Percentiles rank a stretch among this genome's conserved stretches.
phyloP scores from a whole-genome alignment of 2,797 vertebrate species.

The Amphiprion clarkii region DNA sequence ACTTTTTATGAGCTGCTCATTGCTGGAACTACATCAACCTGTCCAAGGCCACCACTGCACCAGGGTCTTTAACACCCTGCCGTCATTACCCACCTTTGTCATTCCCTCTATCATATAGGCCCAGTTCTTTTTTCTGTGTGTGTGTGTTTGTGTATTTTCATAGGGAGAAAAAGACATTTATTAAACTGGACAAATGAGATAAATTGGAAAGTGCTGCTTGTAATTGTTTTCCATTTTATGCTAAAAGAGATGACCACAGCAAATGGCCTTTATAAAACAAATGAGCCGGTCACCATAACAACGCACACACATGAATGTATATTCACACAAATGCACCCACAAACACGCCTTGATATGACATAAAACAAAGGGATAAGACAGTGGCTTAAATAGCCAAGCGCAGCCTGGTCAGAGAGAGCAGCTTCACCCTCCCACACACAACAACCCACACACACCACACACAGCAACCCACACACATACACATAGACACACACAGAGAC shows the following conservation, averaged over 20 bases:
- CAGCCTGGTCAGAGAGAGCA: slow-evolving; percentile 36
- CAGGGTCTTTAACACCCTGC: slow-evolving; percentile 75
- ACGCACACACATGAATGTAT: slow-evolving; percentile 14
- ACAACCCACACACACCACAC: slow-evolving; percentile 12
- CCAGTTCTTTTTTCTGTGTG: slow-evolving; percentile 15
- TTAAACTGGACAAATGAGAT: slow-evolving; percentile 70
- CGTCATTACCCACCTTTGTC: slow-evolving; percentile 76
- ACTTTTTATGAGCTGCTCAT: slow-evolving; percentile 90
- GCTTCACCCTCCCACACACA: slow-evolving; percentile 34
- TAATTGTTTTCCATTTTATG: slow-evolving; percentile 73
- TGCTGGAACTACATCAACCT: slow-evolving; percentile 89
- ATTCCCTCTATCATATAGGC: slow-evolving; percentile 65
- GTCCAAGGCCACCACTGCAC: slow-evolving; percentile 79
- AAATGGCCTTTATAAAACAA: slow-evolving; percentile 66
- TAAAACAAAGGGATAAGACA: slow-evolving; percentile 40
- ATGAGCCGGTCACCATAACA: slow-evolving; percentile 51
- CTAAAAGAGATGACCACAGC: slow-evolving; percentile 66
- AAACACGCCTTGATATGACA: slow-evolving; percentile 40
- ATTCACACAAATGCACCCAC: background rate
- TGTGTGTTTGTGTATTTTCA: slow-evolving; percentile 56
- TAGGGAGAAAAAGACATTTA: slow-evolving; percentile 55
- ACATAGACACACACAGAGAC: background rate
- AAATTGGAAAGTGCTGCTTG: slow-evolving; percentile 60
- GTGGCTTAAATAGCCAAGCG: slow-evolving; percentile 48
- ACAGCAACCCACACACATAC: background rate